Evolutionary conservation across 1,140 invertebrate genomes (phyloP), one percentile per base, ranked within the genome.

Genomic region (Dendrolimus punctatus): DNA sequence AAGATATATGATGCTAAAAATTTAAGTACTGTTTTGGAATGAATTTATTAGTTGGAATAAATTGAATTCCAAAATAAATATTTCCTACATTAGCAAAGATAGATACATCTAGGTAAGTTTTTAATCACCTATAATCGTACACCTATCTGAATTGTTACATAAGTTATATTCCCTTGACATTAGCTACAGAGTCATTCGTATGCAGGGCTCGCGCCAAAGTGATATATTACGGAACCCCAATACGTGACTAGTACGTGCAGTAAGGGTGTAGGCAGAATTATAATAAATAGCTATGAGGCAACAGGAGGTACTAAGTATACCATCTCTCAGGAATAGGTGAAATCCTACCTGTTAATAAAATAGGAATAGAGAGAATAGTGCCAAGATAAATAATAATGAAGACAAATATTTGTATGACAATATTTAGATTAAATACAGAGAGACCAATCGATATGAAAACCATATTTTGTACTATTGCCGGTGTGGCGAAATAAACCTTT

Each of bases 161-260:
- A 23, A 23, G 1, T 23, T 23, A 23, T 23, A 23, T 23, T 23
- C 23, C 23, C 23, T 23, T 23, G 23, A 23, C 23, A 23, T 23
- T 23, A 23, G 23, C 23, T 39, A n/a, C 44, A n/a, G 37, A 47
- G 40, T 37, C 54, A 56, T 56, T 56, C 46, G 54, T 56, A 56
- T 56, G 54, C 54, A 37, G 54, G 43, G 51, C 54, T 45, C 54
- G 54, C n/a, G 37, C 39, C n/a, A 39, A 44, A 46, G 54, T 56
- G 54, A 56, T 56, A 56, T 51, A 56, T 56, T 51, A 56, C 49
- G 46, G 23, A 23, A 23, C 23, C 23, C 23, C 23, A 23, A 23
- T 23, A 23, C 23, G 39, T 23, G 49, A 48, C 51, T 50, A 44
- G 54, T 45, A 56, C 54, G 54, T 56, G 54, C 50, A 45, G 43